Conservation (phyloP, 2,113 vertebrate species). For the Dinomys branickii region DNA sequence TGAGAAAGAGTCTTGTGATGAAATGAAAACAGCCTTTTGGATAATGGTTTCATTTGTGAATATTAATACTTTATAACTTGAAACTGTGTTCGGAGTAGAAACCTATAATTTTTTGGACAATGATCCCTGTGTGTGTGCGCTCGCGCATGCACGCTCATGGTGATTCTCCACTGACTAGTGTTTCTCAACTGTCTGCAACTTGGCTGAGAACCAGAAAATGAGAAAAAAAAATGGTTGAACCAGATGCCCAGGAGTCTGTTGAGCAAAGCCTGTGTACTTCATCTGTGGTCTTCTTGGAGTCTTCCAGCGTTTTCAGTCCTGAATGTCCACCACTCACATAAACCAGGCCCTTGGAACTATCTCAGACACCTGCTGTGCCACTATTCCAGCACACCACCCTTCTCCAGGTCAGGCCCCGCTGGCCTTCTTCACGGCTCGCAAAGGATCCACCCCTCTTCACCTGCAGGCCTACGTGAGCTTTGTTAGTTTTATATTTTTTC, state of each 20-base stretch:
- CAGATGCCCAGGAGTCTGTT: neutral
- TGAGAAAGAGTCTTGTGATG: slow-evolving; percentile 85
- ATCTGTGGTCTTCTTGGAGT: neutral
- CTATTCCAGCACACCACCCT: neutral
- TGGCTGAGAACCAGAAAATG: neutral
- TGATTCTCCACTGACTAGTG: neutral
- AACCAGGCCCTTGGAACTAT: neutral
- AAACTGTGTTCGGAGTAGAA: slow-evolving; percentile 33
- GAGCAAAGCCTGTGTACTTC: neutral
- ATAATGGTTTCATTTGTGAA: slow-evolving; percentile 35
- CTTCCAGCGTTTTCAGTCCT: slow-evolving; percentile 1
- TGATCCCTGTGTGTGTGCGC: neutral
- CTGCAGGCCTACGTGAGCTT: neutral
- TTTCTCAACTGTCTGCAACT: slow-evolving; percentile 28
- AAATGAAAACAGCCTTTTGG: slow-evolving; percentile 29
- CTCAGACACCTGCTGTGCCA: neutral
- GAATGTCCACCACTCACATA: neutral
- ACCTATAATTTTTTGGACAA: slow-evolving; percentile 6
- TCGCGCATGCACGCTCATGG: neutral
- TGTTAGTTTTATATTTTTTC: neutral
- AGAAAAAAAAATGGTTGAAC: neutral
- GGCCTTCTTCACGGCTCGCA: neutral
- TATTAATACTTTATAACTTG: slow-evolving; percentile 18
- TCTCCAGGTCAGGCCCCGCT: neutral
- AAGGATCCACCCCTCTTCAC: neutral